A percentile compares a stretch with the other conserved stretches of the same genome.
Conservation (phyloP, 1,140 invertebrate genomes). For the Trichoplusia ni region DNA sequence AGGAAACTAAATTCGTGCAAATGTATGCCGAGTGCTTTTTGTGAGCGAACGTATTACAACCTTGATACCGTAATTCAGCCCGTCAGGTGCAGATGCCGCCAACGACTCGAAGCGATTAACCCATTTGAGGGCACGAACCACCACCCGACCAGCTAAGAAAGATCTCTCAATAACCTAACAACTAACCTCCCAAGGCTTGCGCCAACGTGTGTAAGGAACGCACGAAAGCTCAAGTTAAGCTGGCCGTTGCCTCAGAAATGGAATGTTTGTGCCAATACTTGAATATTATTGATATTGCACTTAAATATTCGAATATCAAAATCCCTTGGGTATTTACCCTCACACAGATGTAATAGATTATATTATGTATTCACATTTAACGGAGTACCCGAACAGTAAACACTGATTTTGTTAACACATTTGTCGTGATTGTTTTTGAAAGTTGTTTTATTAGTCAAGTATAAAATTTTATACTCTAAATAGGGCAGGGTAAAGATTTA, state of each 20-base stretch:
- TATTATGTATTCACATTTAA: slow-evolving; percentile 16
- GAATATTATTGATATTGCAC: slow-evolving; percentile 64
- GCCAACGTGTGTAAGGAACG: slow-evolving; percentile 25
- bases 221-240: slow-evolving; percentile 34
- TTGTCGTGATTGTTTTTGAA: too few relatives aligned
- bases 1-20: slow-evolving; percentile 29
- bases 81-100: slow-evolving; percentile 71
- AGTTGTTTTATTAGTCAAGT: too few relatives aligned
- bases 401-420: too few relatives aligned
- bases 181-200: background rate
- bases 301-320: slow-evolving; percentile 55
- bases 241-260: slow-evolving; percentile 48
- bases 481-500: too few relatives aligned
- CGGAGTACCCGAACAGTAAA: too few relatives aligned
- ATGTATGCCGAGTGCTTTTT: slow-evolving; percentile 54
- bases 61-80: slow-evolving; percentile 72
- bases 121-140: slow-evolving; percentile 56
- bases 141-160: slow-evolving; percentile 41
- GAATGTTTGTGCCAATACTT: slow-evolving; percentile 64
- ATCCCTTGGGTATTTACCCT: slow-evolving; percentile 41
- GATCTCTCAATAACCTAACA: slow-evolving; percentile 42
- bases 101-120: slow-evolving; percentile 72
- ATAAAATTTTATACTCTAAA: too few relatives aligned
- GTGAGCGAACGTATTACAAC: slow-evolving; percentile 44
- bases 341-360: slow-evolving; percentile 37